Base-by-base conservation (phyloP, 2,797 vertebrate genomes). In the Champsocephalus esox region DNA sequence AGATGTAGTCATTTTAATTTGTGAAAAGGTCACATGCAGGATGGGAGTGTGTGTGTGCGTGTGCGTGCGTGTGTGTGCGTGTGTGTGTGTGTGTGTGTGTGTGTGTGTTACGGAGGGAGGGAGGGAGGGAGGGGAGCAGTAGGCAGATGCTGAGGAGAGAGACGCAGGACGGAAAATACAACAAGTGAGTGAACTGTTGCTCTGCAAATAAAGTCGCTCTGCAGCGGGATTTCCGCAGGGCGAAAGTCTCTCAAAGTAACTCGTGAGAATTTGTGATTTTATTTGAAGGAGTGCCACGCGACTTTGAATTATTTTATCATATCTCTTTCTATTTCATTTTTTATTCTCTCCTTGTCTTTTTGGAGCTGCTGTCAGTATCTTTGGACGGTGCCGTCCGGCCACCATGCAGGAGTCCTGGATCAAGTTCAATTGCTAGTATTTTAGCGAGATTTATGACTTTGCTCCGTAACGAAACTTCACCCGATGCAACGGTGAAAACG, bases 111-210 rank as follows among this genome's bases (percentile, higher is more conserved):
- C 55, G 38, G 80, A 56, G 69, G 50, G 75, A 73, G 76, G 38
- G 80, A 56, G 69, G 50, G 75, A 73, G 76, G 63, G 78, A 28
- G 70, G 70, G 88, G 70, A 77, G 70, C 46, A 70, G 81, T 51
- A 71, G 82, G 84, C 77, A 87, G 89, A 84, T 83, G 85, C 78
- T 71, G 90, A 77, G 77, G 78, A 87, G 75, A 86, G 83, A 83
- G 82, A 75, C 80, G 85, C 83, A 85, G 81, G 77, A 85, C 70
- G 66, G 86, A 87, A 82, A 81, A 92, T 75, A 94, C 91, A 94
- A 95, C 94, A 96, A 94, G 94, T 96, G 94, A 94, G 81, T 76
- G 84, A 95, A 95, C 94, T 95, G 94, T 95, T 95, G 94, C 93
- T 84, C 87, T 57, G 81, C 73, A 70, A 69, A 66, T 78, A 82